Evolutionary conservation across 2,113 vertebrate species (phyloP).

Genomic region (Agapornis roseicollis): DNA sequence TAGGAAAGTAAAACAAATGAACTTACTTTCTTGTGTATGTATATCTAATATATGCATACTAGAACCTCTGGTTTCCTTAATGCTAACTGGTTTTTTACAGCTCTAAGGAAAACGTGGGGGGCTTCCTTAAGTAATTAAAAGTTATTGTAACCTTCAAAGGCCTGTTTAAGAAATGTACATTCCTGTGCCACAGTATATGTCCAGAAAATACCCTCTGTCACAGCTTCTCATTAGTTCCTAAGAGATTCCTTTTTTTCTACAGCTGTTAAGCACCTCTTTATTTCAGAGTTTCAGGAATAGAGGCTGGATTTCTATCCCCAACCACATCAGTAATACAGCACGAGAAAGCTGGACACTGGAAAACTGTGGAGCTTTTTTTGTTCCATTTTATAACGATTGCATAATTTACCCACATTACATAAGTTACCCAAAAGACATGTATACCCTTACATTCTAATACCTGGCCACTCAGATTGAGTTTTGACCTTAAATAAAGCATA

Average conservation of each 20-base stretch:
- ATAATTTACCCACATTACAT: constrained; percentile 16
- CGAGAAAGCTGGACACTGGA: not conserved
- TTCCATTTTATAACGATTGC: constrained; percentile 6
- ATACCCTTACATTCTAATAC: not conserved
- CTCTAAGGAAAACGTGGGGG: not conserved
- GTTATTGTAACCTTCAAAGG: not conserved
- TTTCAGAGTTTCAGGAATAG: not conserved
- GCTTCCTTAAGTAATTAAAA: not conserved
- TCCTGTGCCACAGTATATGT: not conserved
- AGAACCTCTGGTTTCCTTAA: not conserved
- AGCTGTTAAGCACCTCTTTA: not conserved
- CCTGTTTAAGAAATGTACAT: not conserved
- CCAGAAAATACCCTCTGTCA: not conserved
- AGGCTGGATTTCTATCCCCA: not conserved
- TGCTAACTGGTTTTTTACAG: not conserved
- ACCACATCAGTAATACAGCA: not conserved
- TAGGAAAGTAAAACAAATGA: constrained; percentile 55
- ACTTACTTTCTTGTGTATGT: not conserved
- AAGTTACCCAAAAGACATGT: not conserved
- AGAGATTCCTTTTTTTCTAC: not conserved
- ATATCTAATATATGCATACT: not conserved
- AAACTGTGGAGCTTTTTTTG: not conserved
- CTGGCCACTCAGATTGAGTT: not conserved
- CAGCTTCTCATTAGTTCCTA: not conserved
- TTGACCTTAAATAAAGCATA: not conserved